phyloP scores from a whole-genome alignment of 1,140 invertebrate species.

The Drosophila erecta region DNA sequence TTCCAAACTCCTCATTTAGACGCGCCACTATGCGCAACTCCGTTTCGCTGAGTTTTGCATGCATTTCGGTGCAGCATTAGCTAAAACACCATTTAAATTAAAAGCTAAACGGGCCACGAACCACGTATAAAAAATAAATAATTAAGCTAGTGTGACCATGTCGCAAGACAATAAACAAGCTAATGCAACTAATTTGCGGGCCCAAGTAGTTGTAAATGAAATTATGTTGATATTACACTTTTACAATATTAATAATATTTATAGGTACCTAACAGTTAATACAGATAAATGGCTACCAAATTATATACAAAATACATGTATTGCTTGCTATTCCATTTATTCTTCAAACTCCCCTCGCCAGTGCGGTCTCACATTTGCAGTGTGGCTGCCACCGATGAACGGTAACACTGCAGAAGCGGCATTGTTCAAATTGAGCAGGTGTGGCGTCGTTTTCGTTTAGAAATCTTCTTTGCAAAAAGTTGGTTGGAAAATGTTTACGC shows the following conservation, averaged over 20 bases:
- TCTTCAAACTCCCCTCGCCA: background rate
- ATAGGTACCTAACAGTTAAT: background rate
- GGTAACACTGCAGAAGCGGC: conserved; percentile 35
- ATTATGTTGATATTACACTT: too few relatives aligned
- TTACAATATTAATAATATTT: too few relatives aligned
- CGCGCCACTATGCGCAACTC: conserved; percentile 85
- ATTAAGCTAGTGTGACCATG: conserved; percentile 41
- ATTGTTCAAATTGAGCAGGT: conserved; percentile 59
- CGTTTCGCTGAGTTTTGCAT: conserved; percentile 56
- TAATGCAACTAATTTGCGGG: background rate
- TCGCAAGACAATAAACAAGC: background rate
- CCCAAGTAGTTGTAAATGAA: too few relatives aligned
- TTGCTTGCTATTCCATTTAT: too few relatives aligned
- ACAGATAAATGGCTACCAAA: too few relatives aligned
- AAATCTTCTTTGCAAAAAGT: conserved; percentile 24
- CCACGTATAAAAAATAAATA: conserved; percentile 75
- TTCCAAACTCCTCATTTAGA: conserved; percentile 86
- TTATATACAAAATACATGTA: too few relatives aligned
- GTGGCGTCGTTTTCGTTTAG: conserved; percentile 57
- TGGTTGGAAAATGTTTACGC: conserved; percentile 60
- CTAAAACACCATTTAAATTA: conserved; percentile 50
- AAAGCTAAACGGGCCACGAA: conserved; percentile 49
- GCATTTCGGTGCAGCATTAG: conserved; percentile 48
- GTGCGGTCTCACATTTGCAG: background rate
- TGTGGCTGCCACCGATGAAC: background rate